Evolutionary conservation across 2,797 vertebrate genomes (phyloP), one percentile per base, ranked within the genome.

Genomic region (Ibycter americanus): DNA sequence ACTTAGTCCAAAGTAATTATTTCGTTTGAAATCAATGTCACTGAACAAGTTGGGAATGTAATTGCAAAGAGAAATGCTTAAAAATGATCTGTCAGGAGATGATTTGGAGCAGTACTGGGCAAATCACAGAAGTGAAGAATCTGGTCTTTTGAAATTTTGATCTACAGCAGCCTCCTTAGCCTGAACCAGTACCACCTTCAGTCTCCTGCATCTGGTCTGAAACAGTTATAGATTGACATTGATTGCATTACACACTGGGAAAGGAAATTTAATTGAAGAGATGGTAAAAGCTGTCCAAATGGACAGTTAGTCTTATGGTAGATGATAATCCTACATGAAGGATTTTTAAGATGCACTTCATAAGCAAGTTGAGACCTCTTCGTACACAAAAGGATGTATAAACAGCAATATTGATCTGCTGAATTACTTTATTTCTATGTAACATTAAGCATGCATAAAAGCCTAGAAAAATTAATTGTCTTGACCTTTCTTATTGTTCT

Each of bases 1-100:
- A 58, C 78, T 73, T 78, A 36, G 62, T 38, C 54, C 79, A 27
- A 80, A 85, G 63, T 42, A 86, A 91, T 91, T 76, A 93, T 90
- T 95, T 74, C 78, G 58, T 62, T 65, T 58, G 55, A 84, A 92
- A 93, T 66, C 55, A 76, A 88, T 96, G 88, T 52, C n/a, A 21
- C 56, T 49, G 49, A 84, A 85, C n/a, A 72, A 79, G 38, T 18
- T 62, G 11, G 31, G 63, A 32, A 47, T 19, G 17, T 65, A 76
- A 79, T 71, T 93, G 83, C 34, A 18, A 55, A 65, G 61, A 85
- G 51, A 87, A 92, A 78, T 72, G 55, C 58, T 78, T 83, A 52
- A 46, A 89, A 86, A 76, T 67, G 36, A 47, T 71, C 11, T 94
- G 67, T 47, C 68, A 47, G 29, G 52, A 83, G 54, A 62, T 46